These are phyloP conservation scores for Epinotia brunnichana DNA, from an alignment of 2,888 invertebrate genomes.

Conservation along the genomic window DNA sequence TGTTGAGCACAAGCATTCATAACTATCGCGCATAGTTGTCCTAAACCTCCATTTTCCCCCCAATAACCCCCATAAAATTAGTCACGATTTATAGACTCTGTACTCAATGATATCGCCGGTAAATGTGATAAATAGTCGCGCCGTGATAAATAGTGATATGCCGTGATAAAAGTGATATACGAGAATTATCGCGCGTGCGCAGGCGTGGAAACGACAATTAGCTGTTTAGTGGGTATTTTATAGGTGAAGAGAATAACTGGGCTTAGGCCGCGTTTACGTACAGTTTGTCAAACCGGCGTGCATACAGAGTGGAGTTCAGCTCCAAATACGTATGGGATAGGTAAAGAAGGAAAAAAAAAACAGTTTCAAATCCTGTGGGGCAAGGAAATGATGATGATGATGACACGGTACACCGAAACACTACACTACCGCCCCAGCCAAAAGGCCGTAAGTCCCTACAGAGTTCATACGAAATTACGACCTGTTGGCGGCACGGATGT, in stretches of 20 bases:
- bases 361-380: too few species aligned
- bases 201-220: conserved; percentile 12
- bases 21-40: conserved; percentile 10
- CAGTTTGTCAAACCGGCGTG: too few species aligned
- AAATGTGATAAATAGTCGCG: conserved; percentile 37
- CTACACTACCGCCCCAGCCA: too few species aligned
- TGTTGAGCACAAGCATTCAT: not conserved
- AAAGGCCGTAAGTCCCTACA: too few species aligned
- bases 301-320: too few species aligned
- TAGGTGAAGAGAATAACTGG: not conserved
- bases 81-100: conserved; percentile 31
- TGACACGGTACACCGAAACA: too few species aligned
- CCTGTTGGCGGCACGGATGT: too few species aligned
- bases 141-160: conserved; percentile 35
- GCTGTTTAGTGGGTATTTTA: conserved; percentile 10
- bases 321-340: too few species aligned
- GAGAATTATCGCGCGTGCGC: conserved; percentile 36
- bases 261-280: too few species aligned
- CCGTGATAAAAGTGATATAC: conserved; percentile 34
- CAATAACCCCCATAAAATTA: conserved; percentile 40
- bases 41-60: conserved; percentile 31
- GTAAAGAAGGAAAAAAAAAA: too few species aligned
- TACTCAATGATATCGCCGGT: conserved; percentile 36
- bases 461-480: too few species aligned
- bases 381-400: too few species aligned